phyloP scores from a whole-genome alignment of 1,140 invertebrate genomes.

The Rhizoglyphus robini region DNA sequence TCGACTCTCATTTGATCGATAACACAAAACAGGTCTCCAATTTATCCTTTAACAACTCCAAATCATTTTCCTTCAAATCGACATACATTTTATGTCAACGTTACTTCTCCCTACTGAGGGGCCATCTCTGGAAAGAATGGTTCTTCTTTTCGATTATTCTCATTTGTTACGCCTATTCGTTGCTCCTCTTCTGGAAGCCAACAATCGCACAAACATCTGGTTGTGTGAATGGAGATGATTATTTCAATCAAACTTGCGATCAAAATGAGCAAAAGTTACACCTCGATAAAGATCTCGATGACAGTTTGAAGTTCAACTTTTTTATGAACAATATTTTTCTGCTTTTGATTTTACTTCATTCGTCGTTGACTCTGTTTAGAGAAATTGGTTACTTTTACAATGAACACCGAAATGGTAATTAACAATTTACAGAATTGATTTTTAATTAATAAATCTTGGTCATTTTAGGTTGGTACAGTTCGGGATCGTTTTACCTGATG shows the following conservation, averaged over 20 bases:
- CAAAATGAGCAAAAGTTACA: not conserved
- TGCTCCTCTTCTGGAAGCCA: not conserved
- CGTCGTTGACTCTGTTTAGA: not conserved
- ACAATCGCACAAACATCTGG: not conserved
- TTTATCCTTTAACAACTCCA: not conserved
- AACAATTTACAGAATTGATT: no score
- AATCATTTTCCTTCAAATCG: not conserved
- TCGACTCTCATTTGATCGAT: not conserved
- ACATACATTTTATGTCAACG: not conserved
- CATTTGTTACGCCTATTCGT: not conserved
- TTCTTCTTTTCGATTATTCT: not conserved
- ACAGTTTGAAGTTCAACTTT: not conserved
- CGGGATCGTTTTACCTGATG: not conserved
- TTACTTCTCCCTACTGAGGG: not conserved
- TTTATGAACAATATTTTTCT: not conserved
- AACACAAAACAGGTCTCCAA: not conserved
- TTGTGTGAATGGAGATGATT: not conserved
- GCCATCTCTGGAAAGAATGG: not conserved
- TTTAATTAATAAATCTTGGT: no score
- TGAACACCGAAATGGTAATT: conserved; percentile 13
- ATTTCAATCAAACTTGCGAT: not conserved
- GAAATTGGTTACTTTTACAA: not conserved
- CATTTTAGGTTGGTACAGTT: conserved; percentile 11
- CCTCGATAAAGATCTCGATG: not conserved
- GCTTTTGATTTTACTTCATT: not conserved